Evolutionary conservation across 2,797 vertebrate species (phyloP), one percentile per base, ranked within the genome.

Genomic region (Galaxias olidus): DNA sequence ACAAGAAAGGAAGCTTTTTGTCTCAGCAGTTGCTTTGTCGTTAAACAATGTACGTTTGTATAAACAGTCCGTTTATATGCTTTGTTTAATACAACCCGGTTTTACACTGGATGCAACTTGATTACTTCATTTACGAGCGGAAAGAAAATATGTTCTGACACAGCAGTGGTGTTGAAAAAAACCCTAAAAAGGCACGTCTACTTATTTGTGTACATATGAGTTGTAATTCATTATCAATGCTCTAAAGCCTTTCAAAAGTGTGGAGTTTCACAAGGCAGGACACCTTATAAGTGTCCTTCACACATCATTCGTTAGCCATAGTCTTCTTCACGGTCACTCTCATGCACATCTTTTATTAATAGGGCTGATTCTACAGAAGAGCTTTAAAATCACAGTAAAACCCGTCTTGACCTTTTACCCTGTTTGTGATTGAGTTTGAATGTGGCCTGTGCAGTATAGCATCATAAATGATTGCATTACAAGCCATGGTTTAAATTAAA

Each of bases 41-140:
- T 30, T 30, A 30, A 3, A 6, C 30, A 30, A 30, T 30, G 30
- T 30, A 30, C 30, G 30, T 30, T 3, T 30, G 30, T 30, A 30
- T 3, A 30, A 30, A 30, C 30, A 30, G 30, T 30, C 30, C 6
- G 30, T 3, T 30, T 30, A 3, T 74, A 44, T 66, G 53, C 53
- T 66, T 20, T 30, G 45, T 19, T 10, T 47, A 10, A 47, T 14
- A 49, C 63, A 49, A 59, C 71, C 66, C 6, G 30, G 30, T 30
- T 84, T 78, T 79, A 73, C 78, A 79, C 64, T 58, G 63, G 75
- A 66, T 77, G 66, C 72, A 72, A 68, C 47, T 53, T 69, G n/a
- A 61, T 41, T 51, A 56, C 49, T 45, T 72, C 44, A 66, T 66
- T 55, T 30, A 47, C 15, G 10, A 49, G 14, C 40, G 12, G 14